Evolutionary conservation across 2,888 invertebrate species (phyloP), one percentile per base, ranked within the genome.

Genomic region (Spodoptera littoralis): DNA sequence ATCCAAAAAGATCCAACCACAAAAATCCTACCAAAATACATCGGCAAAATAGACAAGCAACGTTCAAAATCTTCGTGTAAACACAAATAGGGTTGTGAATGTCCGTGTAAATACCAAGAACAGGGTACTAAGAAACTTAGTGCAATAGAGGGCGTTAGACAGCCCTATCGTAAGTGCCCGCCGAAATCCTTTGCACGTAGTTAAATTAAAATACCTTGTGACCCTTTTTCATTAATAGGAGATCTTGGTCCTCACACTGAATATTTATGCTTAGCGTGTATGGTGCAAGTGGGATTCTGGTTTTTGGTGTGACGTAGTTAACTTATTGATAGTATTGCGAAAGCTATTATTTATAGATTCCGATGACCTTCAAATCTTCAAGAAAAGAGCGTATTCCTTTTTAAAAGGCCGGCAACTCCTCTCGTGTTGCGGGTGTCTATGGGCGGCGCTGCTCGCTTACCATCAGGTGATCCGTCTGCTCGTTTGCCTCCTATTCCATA

Each of bases 201-300:
- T 94, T 94, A 94, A 94, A 94, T 94, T 94, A 94, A 94, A 94
- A 94, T 94, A 91, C 92, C 94, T 90, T 86, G 90, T 92, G 94
- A 94, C 94, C 94, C 94, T 93, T 94, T 94, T 94, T 94, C 94
- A 94, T 94, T 94, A 94, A 93, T 93, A 94, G 91, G 93, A 93
- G 90, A 93, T 94, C 93, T 93, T 92, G 86, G 89, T 88, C 90
- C 90, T 90, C 89, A 88, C 89, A 86, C 90, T 93, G 94, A 94
- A 94, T 94, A 94, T 94, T 94, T 94, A 94, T 94, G 89, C 84
- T 73, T 73, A 66, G 60, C 51, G 73, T 60, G 60, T 66, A 27
- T 77, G 87, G 86, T 77, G n/a, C 81, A 88, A 85, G 36, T 36
- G 36, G 36, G 1, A 8, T 36, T 36, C 8, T 36, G 9, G 9